phyloP scores from a whole-genome alignment of 2,113 vertebrate species.

The Festucalex cinctus region DNA sequence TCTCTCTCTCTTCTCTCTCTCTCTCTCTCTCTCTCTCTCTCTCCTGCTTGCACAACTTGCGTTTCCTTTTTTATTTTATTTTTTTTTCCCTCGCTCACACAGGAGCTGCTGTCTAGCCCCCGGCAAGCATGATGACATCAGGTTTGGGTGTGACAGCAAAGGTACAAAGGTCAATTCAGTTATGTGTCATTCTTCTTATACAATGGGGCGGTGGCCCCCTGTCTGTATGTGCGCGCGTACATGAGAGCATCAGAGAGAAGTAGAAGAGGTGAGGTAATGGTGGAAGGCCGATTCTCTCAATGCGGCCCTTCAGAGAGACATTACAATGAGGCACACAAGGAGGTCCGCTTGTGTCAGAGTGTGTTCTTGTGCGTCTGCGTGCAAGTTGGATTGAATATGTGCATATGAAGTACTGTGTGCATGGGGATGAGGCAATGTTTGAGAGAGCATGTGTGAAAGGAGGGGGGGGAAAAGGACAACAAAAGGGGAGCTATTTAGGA shows the following conservation, averaged over 20 bases:
- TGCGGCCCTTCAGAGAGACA: conserved; percentile 58
- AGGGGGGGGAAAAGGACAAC: conserved; percentile 25
- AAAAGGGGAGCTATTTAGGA: conserved; percentile 43
- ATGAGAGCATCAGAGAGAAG: conserved; percentile 32
- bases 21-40: too few species aligned
- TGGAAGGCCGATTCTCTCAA: conserved; percentile 58
- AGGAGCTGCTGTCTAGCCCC: conserved; percentile 33
- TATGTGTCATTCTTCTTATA: conserved; percentile 55
- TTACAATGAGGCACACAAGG: conserved; percentile 59
- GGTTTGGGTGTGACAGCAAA: conserved; percentile 59
- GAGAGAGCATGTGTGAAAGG: conserved; percentile 25
- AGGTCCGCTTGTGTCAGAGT: conserved; percentile 54
- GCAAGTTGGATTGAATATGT: conserved; percentile 18
- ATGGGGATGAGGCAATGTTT: conserved; percentile 37
- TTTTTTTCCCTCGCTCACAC: conserved; percentile 17
- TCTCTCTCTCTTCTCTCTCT: conserved; percentile 19
- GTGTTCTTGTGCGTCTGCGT: conserved; percentile 15
- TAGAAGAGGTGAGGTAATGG: conserved; percentile 67
- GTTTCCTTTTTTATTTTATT: conserved; percentile 4
- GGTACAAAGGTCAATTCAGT: conserved; percentile 58
- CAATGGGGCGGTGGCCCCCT: conserved; percentile 32
- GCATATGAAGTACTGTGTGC: conserved; percentile 36
- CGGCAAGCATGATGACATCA: conserved; percentile 50
- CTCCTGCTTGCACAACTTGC: conserved; percentile 11
- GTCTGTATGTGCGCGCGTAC: neutral